phyloP scores from a whole-genome alignment of 2,113 vertebrate species.

The Gadus macrocephalus region DNA sequence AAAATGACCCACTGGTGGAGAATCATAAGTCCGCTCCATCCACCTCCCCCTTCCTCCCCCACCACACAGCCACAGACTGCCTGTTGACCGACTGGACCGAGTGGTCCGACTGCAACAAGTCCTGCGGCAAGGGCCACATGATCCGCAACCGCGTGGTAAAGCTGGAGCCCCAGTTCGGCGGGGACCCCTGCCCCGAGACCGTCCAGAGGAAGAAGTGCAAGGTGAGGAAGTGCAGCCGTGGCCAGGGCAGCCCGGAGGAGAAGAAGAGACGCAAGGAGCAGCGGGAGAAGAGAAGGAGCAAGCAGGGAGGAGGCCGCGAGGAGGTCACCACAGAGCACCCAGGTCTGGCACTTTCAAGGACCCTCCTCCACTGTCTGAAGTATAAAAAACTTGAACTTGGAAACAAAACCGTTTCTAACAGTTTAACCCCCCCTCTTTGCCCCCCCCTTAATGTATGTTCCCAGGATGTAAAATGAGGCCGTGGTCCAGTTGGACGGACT shows the following conservation, averaged over 20 bases:
- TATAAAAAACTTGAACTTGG: too few species aligned
- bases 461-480: conserved; percentile 92
- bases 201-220: conserved; percentile 93
- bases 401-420: too few species aligned
- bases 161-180: conserved; percentile 93
- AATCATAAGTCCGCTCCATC: too few species aligned
- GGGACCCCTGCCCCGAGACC: conserved; percentile 83
- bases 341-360: conserved; percentile 65
- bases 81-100: conserved; percentile 90
- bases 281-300: conserved; percentile 85
- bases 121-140: conserved; percentile 93
- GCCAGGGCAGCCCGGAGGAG: conserved; percentile 77
- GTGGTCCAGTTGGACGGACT: conserved; percentile 95
- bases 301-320: conserved; percentile 69
- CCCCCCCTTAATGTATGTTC: conserved; percentile 3
- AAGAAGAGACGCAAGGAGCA: conserved; percentile 89
- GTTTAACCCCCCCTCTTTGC: not conserved
- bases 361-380: too few species aligned
- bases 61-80: conserved; percentile 83
- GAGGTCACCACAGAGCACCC: conserved; percentile 77
- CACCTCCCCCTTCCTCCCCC: not conserved
- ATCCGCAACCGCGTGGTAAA: conserved; percentile 89
- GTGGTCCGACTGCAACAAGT: conserved; percentile 97
- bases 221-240: conserved; percentile 85
- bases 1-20: too few species aligned